These are phyloP conservation scores for Eremophila alpestris DNA, from an alignment of 2,797 vertebrate genomes.

Conservation along the genomic window DNA sequence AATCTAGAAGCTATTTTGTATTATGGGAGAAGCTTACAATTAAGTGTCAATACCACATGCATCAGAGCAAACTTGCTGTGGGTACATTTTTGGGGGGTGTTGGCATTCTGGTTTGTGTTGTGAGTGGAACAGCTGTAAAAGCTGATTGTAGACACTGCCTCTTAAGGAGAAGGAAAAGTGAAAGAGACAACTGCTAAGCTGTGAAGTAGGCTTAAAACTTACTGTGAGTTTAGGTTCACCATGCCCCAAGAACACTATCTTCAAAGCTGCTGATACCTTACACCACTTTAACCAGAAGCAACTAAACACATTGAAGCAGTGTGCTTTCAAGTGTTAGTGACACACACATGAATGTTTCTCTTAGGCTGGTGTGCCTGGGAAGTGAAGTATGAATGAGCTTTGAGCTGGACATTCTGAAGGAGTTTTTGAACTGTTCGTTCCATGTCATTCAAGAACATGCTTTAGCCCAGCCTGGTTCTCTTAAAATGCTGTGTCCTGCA, in stretches of 20 bases:
- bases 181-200: conserved; percentile 35
- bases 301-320: background rate
- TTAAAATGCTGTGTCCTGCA: background rate
- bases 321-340: background rate
- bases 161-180: background rate
- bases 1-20: conserved; percentile 42
- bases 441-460: conserved; percentile 3
- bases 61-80: conserved; percentile 36
- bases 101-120: background rate
- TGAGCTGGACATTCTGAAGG: background rate
- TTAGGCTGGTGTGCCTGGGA: background rate
- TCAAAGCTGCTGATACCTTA: conserved; percentile 50
- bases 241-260: background rate
- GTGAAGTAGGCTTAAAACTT: conserved; percentile 44
- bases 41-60: background rate
- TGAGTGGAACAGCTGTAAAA: background rate
- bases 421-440: background rate
- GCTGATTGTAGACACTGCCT: background rate
- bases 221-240: conserved; percentile 14
- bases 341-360: background rate
- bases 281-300: background rate
- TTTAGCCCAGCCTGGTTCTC: conserved; percentile 3
- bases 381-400: background rate
- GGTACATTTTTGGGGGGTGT: background rate
- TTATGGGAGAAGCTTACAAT: conserved; percentile 34